Evolutionary conservation across 92 coral and sea anemone genomes (phyloP), one percentile per base, ranked within the genome.

Genomic region (Porites cylindrica): DNA sequence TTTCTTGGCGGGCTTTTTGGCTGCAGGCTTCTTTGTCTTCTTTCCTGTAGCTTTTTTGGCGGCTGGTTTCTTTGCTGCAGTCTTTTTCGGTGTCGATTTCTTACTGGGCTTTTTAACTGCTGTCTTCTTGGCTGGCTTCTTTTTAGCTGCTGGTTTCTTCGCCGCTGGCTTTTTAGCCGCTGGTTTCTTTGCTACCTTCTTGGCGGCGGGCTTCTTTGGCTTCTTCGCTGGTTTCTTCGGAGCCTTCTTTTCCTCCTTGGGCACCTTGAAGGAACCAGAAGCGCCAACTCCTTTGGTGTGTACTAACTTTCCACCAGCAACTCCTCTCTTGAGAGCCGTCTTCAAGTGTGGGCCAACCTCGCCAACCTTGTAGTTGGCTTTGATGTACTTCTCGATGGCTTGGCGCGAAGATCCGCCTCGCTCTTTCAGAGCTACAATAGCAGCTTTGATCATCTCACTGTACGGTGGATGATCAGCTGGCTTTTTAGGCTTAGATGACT

Each of bases 21-120:
- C 47, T 38, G 47, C 47, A 38, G 47, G 47, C 47, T 38, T 38
- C 47, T 38, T 38, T 38, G 47, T 38, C 67, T 16, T 19, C 0
- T 63, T 8, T 19, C 0, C 20, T 16, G 67, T 0, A 63, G 18
- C 20, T 19, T 63, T 63, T 14, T 63, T 0, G 0, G 1, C 67
- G 67, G 67, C 67, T 63, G 67, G 67, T 19, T 63, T 63, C 8
- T 63, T 63, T 14, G 67, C 67, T 8, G 67, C 67, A 63, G 67
- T 19, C 20, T 63, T 63, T 0, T 63, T 63, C 0, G 67, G 47
- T 38, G 47, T 0, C 0, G 47, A 38, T 38, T 38, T 38, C 47
- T 38, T 38, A 38, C 7, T 19, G 67, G 16, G 67, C 20, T 63
- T 63, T 19, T 63, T 63, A 14, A 19, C 67, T 14, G 67, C 67